Evolutionary conservation across 2,888 invertebrate genomes (phyloP).

Genomic region (Amiota minor): DNA sequence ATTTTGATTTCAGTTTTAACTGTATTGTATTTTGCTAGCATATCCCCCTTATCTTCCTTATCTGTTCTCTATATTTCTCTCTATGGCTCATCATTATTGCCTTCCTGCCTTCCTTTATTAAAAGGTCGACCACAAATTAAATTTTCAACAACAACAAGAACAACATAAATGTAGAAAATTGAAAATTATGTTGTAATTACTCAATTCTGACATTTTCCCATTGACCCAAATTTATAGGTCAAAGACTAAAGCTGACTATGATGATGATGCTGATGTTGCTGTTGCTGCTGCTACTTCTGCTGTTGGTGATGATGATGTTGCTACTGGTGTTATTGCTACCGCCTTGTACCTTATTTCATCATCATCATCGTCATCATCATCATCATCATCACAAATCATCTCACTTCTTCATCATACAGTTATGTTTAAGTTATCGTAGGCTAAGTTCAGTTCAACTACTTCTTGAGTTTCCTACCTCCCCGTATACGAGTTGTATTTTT

Average conservation of each 20-base stretch:
- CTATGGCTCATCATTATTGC: no score
- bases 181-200: conserved; percentile 67
- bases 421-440: not conserved
- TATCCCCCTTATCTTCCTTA: conserved; percentile 30
- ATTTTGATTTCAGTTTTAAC: no score
- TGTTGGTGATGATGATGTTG: no score
- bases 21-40: not conserved
- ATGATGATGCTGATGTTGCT: no score
- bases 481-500: no score
- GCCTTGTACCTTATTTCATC: not conserved
- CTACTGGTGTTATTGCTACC: no score
- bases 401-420: not conserved
- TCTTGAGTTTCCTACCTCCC: no score
- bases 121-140: conserved; percentile 66
- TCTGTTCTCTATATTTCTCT: no score
- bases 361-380: not conserved
- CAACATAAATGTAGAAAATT: conserved; percentile 66
- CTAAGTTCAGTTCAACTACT: conserved; percentile 6
- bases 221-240: conserved; percentile 63
- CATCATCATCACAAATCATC: conserved; percentile 1
- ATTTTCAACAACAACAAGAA: conserved; percentile 41
- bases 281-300: no score
- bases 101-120: conserved; percentile 24
- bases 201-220: conserved; percentile 66
- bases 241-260: not conserved